Base-by-base conservation (phyloP, 2,797 vertebrate species). In the Sciurus carolinensis region DNA sequence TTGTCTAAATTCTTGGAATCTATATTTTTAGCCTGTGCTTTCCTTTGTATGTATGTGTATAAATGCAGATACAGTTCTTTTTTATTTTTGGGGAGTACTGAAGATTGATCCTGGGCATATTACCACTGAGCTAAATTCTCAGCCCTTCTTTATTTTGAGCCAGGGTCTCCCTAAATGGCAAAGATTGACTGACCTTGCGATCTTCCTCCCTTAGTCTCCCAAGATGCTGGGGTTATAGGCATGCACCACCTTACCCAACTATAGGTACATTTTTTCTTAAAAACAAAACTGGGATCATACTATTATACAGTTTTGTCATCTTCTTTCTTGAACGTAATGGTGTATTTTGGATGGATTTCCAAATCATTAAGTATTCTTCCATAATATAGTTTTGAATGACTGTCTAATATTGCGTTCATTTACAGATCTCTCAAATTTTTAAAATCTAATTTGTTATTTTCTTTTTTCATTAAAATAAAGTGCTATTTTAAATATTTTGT, bases 381-480 rank as follows among this genome's bases (percentile, higher is more conserved):
- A 20, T 64, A 66, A 94, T 91, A 47, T 7, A 66, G 11, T 52
- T 87, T 75, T 67, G 76, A 76, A 82, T 90, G 50, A 39, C 54
- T 72, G 17, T 67, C 28, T 80, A 93, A 57, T 73, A 83, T 22
- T 83, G 28, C 33, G 52, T 90, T 95, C 24, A 85, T 80, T 90
- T 86, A 36, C 5, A 15, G 24, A 47, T 39, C 64, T 75, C 13
- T 66, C 54, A 33, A 81, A 59, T 90, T 86, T 96, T 71, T 30
- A 87, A 64, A 87, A 64, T 71, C 50, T 84, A 59, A 50, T 67
- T 77, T 75, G 26, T 88, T 85, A 67, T 81, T 94, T 88, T 82
- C 18, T 83, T 50, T 9, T 92, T 84, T 72, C 59, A 76, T 39
- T 59, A 44, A 42, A 75, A 73, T 47, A 85, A 64, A 89, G 36